These are phyloP conservation scores for Argyresthia goedartella DNA, from an alignment of 2,888 invertebrate species.

Conservation along the genomic window DNA sequence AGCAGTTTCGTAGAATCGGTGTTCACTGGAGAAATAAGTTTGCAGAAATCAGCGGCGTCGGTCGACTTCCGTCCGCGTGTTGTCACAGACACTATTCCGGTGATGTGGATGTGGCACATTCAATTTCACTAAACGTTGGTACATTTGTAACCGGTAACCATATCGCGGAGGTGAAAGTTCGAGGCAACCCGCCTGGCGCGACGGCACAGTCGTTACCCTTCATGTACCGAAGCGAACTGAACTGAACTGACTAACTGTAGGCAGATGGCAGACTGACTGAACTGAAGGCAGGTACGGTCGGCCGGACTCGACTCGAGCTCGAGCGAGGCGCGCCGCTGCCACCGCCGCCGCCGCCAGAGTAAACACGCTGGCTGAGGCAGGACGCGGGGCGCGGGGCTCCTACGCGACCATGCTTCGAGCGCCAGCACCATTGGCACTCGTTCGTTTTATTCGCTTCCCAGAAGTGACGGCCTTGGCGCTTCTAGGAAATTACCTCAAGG, in stretches of 20 bases:
- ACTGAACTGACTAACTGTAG: too few species aligned
- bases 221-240: conserved; percentile 46
- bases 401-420: not conserved
- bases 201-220: conserved; percentile 30
- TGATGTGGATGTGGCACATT: conserved; percentile 37
- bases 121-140: conserved; percentile 55
- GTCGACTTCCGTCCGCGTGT: conserved; percentile 42
- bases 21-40: conserved; percentile 64
- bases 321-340: conserved; percentile 8
- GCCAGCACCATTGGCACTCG: not conserved
- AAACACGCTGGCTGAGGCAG: conserved; percentile 10
- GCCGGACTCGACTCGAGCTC: conserved; percentile 6
- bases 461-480: conserved; percentile 60
- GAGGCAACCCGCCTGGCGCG: conserved; percentile 27
- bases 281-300: conserved; percentile 1
- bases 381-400: too few species aligned
- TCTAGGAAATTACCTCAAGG: conserved; percentile 59
- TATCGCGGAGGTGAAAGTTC: conserved; percentile 66
- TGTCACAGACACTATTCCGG: conserved; percentile 25
- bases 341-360: conserved; percentile 8
- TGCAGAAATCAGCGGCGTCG: conserved; percentile 52
- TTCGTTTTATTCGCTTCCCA: conserved; percentile 28
- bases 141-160: conserved; percentile 59
- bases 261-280: conserved; percentile 3
- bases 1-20: conserved; percentile 63